Percentiles rank a stretch among this genome's conserved stretches.
Conservation (phyloP, 2,888 invertebrate species). For the Eupithecia centaureata region DNA sequence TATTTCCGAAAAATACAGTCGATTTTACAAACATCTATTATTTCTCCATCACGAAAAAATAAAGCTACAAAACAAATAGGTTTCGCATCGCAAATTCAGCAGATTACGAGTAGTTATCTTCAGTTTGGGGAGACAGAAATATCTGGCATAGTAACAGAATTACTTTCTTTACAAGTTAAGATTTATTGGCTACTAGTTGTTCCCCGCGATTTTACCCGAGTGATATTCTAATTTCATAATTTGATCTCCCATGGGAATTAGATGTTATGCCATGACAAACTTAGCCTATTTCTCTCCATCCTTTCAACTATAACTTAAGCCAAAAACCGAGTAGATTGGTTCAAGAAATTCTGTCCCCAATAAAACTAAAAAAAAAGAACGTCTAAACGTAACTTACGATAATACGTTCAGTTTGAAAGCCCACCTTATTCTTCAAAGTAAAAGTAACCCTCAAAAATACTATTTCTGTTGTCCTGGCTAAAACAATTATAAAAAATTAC, state of each 20-base stretch:
- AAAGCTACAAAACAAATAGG: slow-evolving; percentile 63
- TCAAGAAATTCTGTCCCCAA: too few species aligned
- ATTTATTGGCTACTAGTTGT: slow-evolving; percentile 81
- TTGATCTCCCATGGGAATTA: too few species aligned
- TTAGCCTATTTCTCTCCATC: too few species aligned
- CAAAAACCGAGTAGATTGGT: too few species aligned
- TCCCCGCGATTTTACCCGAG: slow-evolving; percentile 71
- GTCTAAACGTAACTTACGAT: too few species aligned
- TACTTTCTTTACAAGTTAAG: slow-evolving; percentile 79
- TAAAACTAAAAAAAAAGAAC: too few species aligned
- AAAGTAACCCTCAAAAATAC: slow-evolving; percentile 12
- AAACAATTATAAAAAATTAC: neutral
- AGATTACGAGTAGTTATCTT: slow-evolving; percentile 71
- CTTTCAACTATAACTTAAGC: too few species aligned
- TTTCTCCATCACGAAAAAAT: slow-evolving; percentile 59
- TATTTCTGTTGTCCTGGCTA: neutral
- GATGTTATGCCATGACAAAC: too few species aligned
- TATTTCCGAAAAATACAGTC: slow-evolving; percentile 54
- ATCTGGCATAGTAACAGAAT: slow-evolving; percentile 74
- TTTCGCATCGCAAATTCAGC: slow-evolving; percentile 67
- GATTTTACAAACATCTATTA: slow-evolving; percentile 57
- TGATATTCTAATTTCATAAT: too few species aligned
- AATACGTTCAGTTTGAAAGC: too few species aligned
- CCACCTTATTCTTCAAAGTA: too few species aligned
- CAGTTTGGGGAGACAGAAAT: slow-evolving; percentile 59